Base-by-base conservation (phyloP, 2,888 invertebrate genomes). In the Eupeodes luniger region DNA sequence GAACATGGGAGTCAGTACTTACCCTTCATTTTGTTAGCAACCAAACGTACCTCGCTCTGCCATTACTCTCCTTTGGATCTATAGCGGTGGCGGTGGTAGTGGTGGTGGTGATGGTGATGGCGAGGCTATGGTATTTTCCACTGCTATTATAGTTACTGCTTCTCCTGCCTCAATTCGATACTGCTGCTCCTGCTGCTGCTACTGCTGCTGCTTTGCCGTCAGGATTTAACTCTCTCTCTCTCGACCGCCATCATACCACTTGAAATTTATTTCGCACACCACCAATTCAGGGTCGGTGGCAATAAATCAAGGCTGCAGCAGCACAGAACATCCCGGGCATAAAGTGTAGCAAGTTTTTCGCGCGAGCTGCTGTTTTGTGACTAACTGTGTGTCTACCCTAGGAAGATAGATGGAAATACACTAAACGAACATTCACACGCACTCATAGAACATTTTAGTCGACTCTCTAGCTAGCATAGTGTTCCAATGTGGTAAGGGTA, bases 191-290 rank as follows among this genome's bases (percentile, higher is more conserved):
- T 10, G 12, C 12, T 10, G 1, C 47, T 49, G 53, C 51, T 74
- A 16, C 40, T 9, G 40, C 40, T 40, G 9, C 40, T 47, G 61
- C 40, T 40, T 34, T 72, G 44, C 64, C 67, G 51, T 67, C 44
- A 83, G 83, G 83, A 87, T 83, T 87, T 83, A 83, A 87, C 87
- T 81, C 74, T 80, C 74, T 62, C 61, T 49, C 88, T 88, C 81
- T 90, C 89, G 84, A 90, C 90, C 90, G 87, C 90, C 89, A 89
- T 90, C 90, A 90, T 89, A 90, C 89, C 90, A 90, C 90, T 90
- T 89, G 88, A 90, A 90, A 90, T 90, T 90, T 90, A 90, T 90
- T 90, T 90, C 86, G 88, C 90, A 90, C 90, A 90, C 90, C 90
- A 90, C 88, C 85, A 90, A 90, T 90, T 83, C 82, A 89, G 90